Evolutionary conservation across 2,797 vertebrate species (phyloP).

Genomic region (Leptodactylus fallax): DNA sequence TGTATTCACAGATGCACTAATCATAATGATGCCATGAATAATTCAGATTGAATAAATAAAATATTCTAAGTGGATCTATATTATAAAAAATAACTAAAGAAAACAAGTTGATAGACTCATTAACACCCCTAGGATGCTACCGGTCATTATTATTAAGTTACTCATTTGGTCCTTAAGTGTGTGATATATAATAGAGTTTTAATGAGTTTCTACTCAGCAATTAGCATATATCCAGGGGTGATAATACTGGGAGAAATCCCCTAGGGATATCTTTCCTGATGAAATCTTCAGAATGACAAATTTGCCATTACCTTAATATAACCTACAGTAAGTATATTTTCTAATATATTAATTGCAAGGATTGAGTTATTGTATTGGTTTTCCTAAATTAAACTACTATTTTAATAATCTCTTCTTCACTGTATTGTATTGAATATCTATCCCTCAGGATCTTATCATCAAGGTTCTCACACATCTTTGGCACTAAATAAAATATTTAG

Average conservation of each 20-base stretch:
- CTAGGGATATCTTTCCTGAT: neutral
- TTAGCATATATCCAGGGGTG: slow-evolving; percentile 30
- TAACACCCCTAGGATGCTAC: slow-evolving; percentile 16
- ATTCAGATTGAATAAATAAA: slow-evolving; percentile 27
- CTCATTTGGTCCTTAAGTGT: slow-evolving; percentile 1
- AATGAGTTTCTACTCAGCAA: slow-evolving; percentile 27
- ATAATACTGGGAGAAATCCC: neutral
- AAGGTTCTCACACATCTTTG: neutral
- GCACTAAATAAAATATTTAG: too few relatives aligned
- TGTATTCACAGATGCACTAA: neutral
- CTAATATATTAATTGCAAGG: neutral
- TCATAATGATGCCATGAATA: slow-evolving; percentile 23
- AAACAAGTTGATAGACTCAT: slow-evolving; percentile 39
- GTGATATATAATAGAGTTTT: slow-evolving; percentile 34
- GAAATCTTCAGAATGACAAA: neutral
- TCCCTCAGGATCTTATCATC: neutral
- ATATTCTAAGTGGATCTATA: slow-evolving; percentile 19
- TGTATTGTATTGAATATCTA: neutral
- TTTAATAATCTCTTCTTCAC: neutral
- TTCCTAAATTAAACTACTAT: neutral
- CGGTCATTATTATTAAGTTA: slow-evolving; percentile 29
- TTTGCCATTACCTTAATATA: neutral
- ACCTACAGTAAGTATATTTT: neutral
- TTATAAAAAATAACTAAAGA: slow-evolving; percentile 35
- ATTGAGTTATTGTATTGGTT: neutral